Conservation (phyloP, 2,113 vertebrate species). For the Vireo altiloquus region DNA sequence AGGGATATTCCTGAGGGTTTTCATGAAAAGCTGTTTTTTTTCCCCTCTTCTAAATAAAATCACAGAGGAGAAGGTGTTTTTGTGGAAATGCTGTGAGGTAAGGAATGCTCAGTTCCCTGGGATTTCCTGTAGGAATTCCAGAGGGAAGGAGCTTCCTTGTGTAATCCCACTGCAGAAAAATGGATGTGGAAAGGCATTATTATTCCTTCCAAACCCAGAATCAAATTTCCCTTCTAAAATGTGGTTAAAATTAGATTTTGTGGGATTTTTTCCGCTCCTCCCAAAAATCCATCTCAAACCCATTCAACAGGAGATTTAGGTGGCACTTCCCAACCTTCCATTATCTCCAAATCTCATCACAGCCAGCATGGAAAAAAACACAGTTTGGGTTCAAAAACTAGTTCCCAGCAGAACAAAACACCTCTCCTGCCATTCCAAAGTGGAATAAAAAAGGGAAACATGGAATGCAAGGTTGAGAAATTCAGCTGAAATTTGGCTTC, state of each 20-base stretch:
- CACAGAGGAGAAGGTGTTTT: conserved; percentile 8
- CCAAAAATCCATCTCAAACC: conserved; percentile 16
- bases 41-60: conserved; percentile 4
- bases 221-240: conserved; percentile 26
- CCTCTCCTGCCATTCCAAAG: not conserved
- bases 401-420: not conserved
- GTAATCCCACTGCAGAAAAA: conserved; percentile 29
- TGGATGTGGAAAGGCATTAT: not conserved
- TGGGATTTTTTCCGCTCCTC: conserved; percentile 14
- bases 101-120: conserved; percentile 23
- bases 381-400: not conserved
- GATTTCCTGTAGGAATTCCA: conserved; percentile 60
- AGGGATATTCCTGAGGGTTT: not conserved
- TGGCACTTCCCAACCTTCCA: not conserved
- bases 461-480: not conserved
- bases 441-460: not conserved
- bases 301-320: not conserved
- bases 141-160: conserved; percentile 33
- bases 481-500: not conserved
- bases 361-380: not conserved
- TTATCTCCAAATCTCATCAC: not conserved
- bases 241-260: conserved; percentile 31
- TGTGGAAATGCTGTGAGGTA: not conserved
- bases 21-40: not conserved
- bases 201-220: not conserved